Evolutionary conservation across 2,113 vertebrate species (phyloP).

Genomic region (Camarhynchus parvulus): DNA sequence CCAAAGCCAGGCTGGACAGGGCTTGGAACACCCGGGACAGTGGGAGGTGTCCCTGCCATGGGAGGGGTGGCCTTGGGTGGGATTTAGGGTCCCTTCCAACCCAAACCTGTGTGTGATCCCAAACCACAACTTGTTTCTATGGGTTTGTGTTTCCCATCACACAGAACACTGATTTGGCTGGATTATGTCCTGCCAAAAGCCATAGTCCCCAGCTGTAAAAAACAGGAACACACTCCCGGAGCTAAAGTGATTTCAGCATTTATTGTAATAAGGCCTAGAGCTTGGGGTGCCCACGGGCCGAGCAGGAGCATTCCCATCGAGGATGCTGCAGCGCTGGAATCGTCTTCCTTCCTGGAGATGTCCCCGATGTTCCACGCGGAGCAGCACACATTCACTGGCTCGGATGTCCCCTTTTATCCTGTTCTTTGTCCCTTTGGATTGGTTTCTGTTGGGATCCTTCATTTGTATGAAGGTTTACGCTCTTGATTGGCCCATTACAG

Average conservation of each 20-base stretch:
- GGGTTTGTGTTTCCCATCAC: rapidly evolving
- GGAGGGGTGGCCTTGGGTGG: rapidly evolving
- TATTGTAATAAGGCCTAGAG: background rate
- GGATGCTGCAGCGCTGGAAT: background rate
- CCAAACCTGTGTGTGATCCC: background rate
- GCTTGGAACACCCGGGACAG: background rate
- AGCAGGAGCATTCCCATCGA: background rate
- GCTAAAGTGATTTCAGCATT: background rate
- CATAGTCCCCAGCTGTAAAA: background rate
- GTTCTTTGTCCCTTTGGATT: background rate
- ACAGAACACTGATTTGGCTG: rapidly evolving
- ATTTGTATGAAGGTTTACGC: background rate
- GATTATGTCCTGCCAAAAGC: background rate
- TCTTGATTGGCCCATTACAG: background rate
- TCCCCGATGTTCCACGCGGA: background rate
- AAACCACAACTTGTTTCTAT: rapidly evolving
- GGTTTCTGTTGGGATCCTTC: background rate
- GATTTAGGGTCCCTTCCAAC: rapidly evolving
- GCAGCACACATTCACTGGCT: background rate
- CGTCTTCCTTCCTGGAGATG: background rate
- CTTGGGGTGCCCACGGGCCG: rapidly evolving
- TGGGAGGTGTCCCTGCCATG: background rate
- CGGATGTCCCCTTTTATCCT: background rate
- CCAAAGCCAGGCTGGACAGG: background rate
- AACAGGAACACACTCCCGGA: background rate